Percentiles rank a stretch among this genome's conserved stretches.
These are phyloP conservation scores for Drosophila basisetae DNA, from an alignment of 2,888 invertebrate species.

Conservation along the genomic window DNA sequence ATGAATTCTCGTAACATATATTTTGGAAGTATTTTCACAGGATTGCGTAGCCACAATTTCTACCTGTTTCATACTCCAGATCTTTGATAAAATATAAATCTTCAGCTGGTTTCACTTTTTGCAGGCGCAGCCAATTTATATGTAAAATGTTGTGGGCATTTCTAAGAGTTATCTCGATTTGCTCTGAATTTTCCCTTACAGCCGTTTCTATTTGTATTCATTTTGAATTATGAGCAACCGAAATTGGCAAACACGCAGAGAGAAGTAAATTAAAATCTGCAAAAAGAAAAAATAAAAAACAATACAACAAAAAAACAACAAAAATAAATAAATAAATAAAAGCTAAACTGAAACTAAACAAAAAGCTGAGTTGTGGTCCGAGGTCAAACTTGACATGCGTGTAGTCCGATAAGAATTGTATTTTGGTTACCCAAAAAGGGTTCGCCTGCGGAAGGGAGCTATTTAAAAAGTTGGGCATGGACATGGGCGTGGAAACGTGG, in stretches of 20 bases:
- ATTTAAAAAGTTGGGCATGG: constrained; percentile 21
- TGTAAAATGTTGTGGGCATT: constrained; percentile 59
- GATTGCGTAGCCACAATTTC: constrained; percentile 1
- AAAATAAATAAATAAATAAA: constrained; percentile 45
- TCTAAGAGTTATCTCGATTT: constrained; percentile 49
- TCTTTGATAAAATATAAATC: constrained; percentile 52
- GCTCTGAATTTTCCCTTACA: constrained; percentile 29
- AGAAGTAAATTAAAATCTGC: constrained; percentile 66
- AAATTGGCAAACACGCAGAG: constrained; percentile 44
- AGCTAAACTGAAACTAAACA: constrained; percentile 31
- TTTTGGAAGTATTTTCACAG: constrained; percentile 6
- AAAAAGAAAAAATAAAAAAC: not conserved
- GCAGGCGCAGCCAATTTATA: constrained; percentile 68
- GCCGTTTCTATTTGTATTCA: constrained; percentile 60
- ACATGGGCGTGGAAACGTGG: not conserved
- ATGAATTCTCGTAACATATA: constrained; percentile 8
- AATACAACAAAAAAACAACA: not conserved
- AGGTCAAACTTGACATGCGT: constrained; percentile 59
- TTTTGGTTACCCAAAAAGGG: constrained; percentile 37
- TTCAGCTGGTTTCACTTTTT: constrained; percentile 55
- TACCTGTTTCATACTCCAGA: constrained; percentile 26
- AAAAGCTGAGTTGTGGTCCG: constrained; percentile 38
- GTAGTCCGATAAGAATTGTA: constrained; percentile 61
- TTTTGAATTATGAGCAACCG: constrained; percentile 69
- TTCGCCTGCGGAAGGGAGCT: constrained; percentile 32